Evolutionary conservation across 2,888 invertebrate genomes (phyloP).

Genomic region (Selenia dentaria): DNA sequence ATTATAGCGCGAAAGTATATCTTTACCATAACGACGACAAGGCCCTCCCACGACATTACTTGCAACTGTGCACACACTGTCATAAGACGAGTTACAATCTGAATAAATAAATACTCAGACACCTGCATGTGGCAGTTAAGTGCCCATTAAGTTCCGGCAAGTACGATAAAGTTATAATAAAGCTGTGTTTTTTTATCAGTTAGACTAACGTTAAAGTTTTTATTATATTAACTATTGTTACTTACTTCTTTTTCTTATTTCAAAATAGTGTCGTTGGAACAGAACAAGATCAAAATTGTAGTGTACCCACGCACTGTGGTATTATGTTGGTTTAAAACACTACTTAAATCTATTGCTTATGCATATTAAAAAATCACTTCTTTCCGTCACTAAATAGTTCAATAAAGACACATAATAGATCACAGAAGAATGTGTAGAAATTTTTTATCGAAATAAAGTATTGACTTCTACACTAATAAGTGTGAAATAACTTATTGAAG

Average conservation of each 20-base stretch:
- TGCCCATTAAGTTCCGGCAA: constrained; percentile 60
- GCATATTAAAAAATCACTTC: too few relatives aligned
- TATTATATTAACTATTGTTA: not conserved
- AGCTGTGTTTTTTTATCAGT: constrained; percentile 5
- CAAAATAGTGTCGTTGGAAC: not conserved
- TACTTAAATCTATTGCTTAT: too few relatives aligned
- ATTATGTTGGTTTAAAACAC: too few relatives aligned
- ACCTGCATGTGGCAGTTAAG: constrained; percentile 65
- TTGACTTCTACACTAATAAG: too few relatives aligned
- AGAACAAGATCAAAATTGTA: not conserved
- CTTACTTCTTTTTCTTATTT: not conserved
- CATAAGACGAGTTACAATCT: constrained; percentile 51
- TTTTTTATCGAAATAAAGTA: too few relatives aligned
- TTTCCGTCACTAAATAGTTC: too few relatives aligned
- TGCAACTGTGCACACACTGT: constrained; percentile 56
- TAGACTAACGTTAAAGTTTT: not conserved
- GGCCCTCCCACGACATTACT: constrained; percentile 57
- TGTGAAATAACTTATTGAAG: too few relatives aligned
- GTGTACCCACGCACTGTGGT: not conserved
- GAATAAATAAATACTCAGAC: constrained; percentile 68
- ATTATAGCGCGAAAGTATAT: not conserved
- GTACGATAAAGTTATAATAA: constrained; percentile 45
- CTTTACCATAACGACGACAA: constrained; percentile 48
- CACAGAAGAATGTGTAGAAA: too few relatives aligned
- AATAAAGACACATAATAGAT: too few relatives aligned